A percentile compares a stretch with the other conserved stretches of the same genome.
Conservation (phyloP, 2,797 vertebrate species). For the Sebastes nivosus region DNA sequence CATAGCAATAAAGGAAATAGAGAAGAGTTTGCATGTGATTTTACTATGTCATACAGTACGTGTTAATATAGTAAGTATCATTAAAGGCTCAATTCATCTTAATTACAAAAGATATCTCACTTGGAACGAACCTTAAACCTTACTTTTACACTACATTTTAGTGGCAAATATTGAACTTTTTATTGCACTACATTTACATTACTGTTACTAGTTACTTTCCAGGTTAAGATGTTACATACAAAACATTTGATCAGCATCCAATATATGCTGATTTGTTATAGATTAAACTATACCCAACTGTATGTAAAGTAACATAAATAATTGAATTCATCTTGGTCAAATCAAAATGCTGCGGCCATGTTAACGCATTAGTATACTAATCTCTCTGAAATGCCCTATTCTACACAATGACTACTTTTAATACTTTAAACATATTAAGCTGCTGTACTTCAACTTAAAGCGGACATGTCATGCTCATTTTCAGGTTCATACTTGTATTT, state of each 20-base stretch:
- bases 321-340: background rate
- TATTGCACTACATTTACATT: background rate
- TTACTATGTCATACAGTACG: background rate
- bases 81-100: background rate
- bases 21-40: background rate
- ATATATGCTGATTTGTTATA: background rate
- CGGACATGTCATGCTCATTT: too few species aligned
- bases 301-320: background rate
- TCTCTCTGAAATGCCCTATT: background rate
- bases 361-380: background rate
- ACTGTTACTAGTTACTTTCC: background rate
- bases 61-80: background rate
- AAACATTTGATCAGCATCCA: background rate
- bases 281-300: background rate
- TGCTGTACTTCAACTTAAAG: background rate
- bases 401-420: background rate
- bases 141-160: background rate
- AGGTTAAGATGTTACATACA: background rate
- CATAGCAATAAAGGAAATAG: slow-evolving; percentile 27
- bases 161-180: background rate
- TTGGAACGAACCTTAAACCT: background rate
- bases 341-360: background rate
- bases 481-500: too few species aligned
- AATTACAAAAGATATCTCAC: background rate
- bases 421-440: background rate